Evolutionary conservation across 1,140 invertebrate genomes (phyloP), one percentile per base, ranked within the genome.

Genomic region (Pseudoatta argentina): DNA sequence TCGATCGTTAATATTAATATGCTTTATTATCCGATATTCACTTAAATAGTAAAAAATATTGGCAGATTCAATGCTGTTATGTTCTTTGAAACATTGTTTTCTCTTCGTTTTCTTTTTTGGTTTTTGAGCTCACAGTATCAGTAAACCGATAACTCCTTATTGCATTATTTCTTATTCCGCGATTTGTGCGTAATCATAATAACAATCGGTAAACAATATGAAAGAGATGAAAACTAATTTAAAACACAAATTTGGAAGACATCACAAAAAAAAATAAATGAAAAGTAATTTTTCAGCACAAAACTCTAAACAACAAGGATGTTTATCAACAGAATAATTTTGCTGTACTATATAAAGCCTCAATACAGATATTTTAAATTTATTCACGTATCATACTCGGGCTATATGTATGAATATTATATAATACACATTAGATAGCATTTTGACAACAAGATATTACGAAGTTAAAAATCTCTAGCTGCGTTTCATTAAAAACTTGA

Each of bases 11-110:
- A 30, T 21, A 79, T 88, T 90, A 90, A 51, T 67, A 79, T 75
- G 71, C 53, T 79, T 82, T 51, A 71, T 90, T 89, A 89, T 85
- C 59, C 21, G 44, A 87, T 85, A 78, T 16, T 87, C 63, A 59
- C 79, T 90, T 90, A 89, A 89, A 14, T 51, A 39, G 88, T 89
- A 90, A 89, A 89, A 89, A 90, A 90, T 89, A 87, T 90, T 90
- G 89, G 89, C 89, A 90, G 88, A 90, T 89, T 87, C 27, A 85
- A 90, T 90, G 78, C 51, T 89, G 88, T 89, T 89, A 89, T 78
- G n/a, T 71, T 82, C 61, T 53, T 27, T 69, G 88, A 89, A 90
- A 90, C 61, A 87, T 89, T 83, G 30, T 69, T 72, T 63, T 27
- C 67, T 53, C 59, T 86, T 30, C 18, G 24, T 67, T 48, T 39